phyloP scores from a whole-genome alignment of 2,888 invertebrate genomes.

The Rotaria magnacalcarata region DNA sequence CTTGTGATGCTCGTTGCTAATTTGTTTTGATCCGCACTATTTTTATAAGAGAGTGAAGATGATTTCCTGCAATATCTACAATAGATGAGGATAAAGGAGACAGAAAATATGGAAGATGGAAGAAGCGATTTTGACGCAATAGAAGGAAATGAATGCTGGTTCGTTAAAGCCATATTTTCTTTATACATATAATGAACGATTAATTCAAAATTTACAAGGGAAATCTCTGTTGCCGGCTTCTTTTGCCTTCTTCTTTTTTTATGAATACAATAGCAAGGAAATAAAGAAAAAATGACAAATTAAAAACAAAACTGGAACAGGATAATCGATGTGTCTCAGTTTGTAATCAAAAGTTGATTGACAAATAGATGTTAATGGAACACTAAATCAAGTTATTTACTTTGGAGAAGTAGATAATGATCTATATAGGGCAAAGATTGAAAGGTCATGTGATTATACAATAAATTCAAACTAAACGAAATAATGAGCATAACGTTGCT shows the following conservation, averaged over 20 bases:
- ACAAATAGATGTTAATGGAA: neutral
- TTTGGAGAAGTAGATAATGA: neutral
- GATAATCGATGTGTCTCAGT: neutral
- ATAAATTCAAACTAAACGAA: neutral
- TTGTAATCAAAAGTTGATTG: neutral
- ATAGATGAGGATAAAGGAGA: neutral
- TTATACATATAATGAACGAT: neutral
- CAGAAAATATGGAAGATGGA: neutral
- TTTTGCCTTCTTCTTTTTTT: neutral
- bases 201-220: neutral
- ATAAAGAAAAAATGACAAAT: neutral
- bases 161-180: neutral
- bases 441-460: neutral
- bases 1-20: too few relatives aligned
- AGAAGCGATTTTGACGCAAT: neutral
- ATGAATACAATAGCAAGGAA: neutral
- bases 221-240: neutral
- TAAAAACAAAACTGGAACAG: neutral
- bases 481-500: neutral
- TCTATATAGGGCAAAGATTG: neutral
- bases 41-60: too few relatives aligned
- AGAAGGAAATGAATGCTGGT: neutral
- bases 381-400: neutral
- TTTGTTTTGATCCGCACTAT: too few relatives aligned
- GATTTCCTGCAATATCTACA: too few relatives aligned